Conservation (phyloP, 2,797 vertebrate species). For the Aplochiton taeniatus region DNA sequence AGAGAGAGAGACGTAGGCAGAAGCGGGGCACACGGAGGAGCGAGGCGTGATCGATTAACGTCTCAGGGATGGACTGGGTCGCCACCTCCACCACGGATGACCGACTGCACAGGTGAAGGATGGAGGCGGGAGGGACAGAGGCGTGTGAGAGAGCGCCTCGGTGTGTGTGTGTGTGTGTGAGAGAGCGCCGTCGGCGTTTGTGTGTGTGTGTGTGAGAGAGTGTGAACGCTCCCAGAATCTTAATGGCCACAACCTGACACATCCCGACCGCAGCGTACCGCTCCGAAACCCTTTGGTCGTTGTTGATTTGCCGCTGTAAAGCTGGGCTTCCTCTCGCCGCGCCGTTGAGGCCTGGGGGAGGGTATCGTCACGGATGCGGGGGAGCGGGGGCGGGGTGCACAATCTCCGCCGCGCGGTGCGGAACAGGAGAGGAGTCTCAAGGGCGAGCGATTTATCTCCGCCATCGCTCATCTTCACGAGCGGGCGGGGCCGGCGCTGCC, state of each 20-base stretch:
- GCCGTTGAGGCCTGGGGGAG: no score
- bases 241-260: no score
- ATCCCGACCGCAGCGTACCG: no score
- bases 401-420: neutral
- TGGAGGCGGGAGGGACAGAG: conserved; percentile 1
- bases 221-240: no score
- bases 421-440: conserved; percentile 5
- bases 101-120: conserved; percentile 3
- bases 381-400: neutral
- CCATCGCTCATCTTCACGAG: conserved; percentile 40
- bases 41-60: neutral
- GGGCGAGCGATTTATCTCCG: conserved; percentile 41
- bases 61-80: neutral
- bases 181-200: neutral
- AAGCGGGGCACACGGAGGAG: neutral
- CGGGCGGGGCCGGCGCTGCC: conserved; percentile 10
- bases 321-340: no score
- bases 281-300: no score
- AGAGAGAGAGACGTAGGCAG: neutral
- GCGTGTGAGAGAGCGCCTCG: neutral
- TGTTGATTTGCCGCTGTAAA: no score
- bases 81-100: neutral
- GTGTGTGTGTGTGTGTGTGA: conserved; percentile 14
- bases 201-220: conserved; percentile 20
- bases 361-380: neutral